Evolutionary conservation across 1,140 invertebrate genomes (phyloP).

Genomic region (Anthonomus grandis): DNA sequence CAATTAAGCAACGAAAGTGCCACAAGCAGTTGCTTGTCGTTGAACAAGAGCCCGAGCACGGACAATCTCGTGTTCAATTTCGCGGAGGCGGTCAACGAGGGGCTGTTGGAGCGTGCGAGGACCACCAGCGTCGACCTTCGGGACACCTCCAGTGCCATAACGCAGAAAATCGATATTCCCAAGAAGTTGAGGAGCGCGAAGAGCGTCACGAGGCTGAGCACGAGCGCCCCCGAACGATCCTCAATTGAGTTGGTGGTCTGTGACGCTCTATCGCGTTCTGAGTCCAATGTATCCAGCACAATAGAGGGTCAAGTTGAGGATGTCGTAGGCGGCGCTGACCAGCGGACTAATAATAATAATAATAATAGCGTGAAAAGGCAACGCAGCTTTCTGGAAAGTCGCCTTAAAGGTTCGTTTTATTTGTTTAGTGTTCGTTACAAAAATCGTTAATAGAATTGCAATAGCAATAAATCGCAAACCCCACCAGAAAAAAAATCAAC

Average conservation of each 20-base stretch:
- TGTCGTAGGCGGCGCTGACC: too few species aligned
- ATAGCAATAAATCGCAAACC: too few species aligned
- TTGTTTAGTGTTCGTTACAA: too few species aligned
- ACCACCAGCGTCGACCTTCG: neutral
- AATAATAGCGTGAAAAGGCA: constrained; percentile 60
- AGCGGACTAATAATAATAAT: constrained; percentile 53
- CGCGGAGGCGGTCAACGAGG: constrained; percentile 26
- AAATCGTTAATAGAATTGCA: too few species aligned
- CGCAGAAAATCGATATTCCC: constrained; percentile 40
- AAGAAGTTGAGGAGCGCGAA: constrained; percentile 14
- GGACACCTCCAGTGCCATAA: constrained; percentile 40
- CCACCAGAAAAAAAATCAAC: too few species aligned
- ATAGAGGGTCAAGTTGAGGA: constrained; percentile 49
- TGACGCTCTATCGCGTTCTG: constrained; percentile 49
- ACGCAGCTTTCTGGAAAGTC: constrained; percentile 57
- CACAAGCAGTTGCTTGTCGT: constrained; percentile 43
- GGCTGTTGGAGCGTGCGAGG: constrained; percentile 17
- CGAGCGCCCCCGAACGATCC: constrained; percentile 61
- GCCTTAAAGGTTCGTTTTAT: too few species aligned
- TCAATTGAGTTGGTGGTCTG: constrained; percentile 47
- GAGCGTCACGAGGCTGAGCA: constrained; percentile 53
- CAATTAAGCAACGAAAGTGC: constrained; percentile 23
- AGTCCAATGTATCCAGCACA: constrained; percentile 43
- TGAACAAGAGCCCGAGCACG: constrained; percentile 23
- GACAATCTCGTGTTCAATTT: constrained; percentile 25